Evolutionary conservation across 2,113 vertebrate genomes (phyloP).

Genomic region (Larimichthys crocea): DNA sequence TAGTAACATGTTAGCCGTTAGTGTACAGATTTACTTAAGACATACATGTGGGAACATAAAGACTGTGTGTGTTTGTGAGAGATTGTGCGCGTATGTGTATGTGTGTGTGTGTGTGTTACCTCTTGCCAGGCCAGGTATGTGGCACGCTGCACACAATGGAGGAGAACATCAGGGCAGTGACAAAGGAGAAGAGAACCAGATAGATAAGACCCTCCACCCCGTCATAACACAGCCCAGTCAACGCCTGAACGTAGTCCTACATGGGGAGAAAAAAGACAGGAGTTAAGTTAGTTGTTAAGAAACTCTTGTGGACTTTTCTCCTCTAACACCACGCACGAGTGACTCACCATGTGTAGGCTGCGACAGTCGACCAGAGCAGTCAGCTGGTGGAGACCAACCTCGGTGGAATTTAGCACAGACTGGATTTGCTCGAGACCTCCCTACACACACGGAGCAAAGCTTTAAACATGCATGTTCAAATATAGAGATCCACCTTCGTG

Average conservation of each 20-base stretch:
- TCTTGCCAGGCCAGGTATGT: conserved; percentile 97
- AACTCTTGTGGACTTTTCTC: conserved; percentile 1
- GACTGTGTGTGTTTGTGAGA: conserved; percentile 1
- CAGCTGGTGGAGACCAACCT: conserved; percentile 94
- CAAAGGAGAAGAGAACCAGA: conserved; percentile 97
- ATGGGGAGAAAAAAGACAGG: not conserved
- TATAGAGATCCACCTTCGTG: conserved; percentile 2
- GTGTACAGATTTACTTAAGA: conserved; percentile 33
- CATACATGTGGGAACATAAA: conserved; percentile 2
- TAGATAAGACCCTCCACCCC: conserved; percentile 98
- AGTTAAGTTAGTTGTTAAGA: not conserved
- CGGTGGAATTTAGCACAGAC: conserved; percentile 91
- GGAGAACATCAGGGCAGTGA: conserved; percentile 99
- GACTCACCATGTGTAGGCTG: conserved; percentile 94
- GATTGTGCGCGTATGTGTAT: conserved; percentile 12
- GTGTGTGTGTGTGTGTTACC: conserved; percentile 81
- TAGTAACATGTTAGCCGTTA: conserved; percentile 60
- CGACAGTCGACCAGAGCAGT: conserved; percentile 96
- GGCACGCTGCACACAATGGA: conserved; percentile 97
- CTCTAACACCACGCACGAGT: conserved; percentile 12
- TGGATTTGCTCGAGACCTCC: conserved; percentile 90
- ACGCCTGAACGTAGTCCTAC: conserved; percentile 95
- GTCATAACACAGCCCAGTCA: conserved; percentile 96
- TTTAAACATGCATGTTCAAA: conserved; percentile 6
- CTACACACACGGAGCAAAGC: conserved; percentile 69